Percentiles rank a stretch among this genome's conserved stretches.
These are phyloP conservation scores for Stegodyphus dumicola DNA, from an alignment of 1,140 invertebrate species.

Conservation along the genomic window DNA sequence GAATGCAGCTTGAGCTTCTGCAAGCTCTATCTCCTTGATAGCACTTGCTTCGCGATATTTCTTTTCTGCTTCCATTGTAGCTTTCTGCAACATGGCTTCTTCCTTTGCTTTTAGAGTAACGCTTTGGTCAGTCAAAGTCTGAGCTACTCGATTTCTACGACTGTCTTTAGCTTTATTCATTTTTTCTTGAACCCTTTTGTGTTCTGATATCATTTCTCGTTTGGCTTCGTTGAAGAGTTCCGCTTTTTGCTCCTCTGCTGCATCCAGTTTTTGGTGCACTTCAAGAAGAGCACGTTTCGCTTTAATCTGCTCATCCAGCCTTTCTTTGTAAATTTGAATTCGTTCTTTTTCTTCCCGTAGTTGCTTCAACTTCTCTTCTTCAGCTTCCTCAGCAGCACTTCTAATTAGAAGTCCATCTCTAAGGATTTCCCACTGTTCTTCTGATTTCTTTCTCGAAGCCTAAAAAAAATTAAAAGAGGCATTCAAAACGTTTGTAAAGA, in stretches of 20 bases:
- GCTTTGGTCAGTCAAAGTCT: not conserved
- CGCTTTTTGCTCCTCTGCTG: constrained; percentile 3
- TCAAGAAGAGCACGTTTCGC: constrained; percentile 1
- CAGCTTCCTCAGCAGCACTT: constrained; percentile 9
- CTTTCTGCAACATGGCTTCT: constrained; percentile 12
- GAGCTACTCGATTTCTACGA: not conserved
- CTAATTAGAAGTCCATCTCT: constrained; percentile 22
- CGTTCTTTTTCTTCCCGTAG: not conserved
- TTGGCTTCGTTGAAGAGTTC: constrained; percentile 39
- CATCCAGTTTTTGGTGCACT: not conserved
- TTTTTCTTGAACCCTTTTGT: constrained; percentile 4
- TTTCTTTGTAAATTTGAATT: constrained; percentile 9
- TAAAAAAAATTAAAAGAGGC: not conserved
- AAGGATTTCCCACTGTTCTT: constrained; percentile 28
- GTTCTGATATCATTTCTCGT: constrained; percentile 8
- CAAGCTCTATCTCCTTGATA: not conserved
- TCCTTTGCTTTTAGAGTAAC: constrained; percentile 2
- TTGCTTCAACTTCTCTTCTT: not conserved
- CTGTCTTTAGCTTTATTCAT: not conserved
- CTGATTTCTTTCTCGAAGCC: not conserved
- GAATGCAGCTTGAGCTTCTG: not conserved
- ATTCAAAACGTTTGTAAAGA: too few relatives aligned
- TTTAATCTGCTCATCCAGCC: constrained; percentile 10
- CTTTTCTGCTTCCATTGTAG: constrained; percentile 18
- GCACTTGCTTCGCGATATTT: not conserved